A percentile compares a stretch with the other conserved stretches of the same genome.
phyloP scores from a whole-genome alignment of 2,888 invertebrate species.

The Volucella bombylans region DNA sequence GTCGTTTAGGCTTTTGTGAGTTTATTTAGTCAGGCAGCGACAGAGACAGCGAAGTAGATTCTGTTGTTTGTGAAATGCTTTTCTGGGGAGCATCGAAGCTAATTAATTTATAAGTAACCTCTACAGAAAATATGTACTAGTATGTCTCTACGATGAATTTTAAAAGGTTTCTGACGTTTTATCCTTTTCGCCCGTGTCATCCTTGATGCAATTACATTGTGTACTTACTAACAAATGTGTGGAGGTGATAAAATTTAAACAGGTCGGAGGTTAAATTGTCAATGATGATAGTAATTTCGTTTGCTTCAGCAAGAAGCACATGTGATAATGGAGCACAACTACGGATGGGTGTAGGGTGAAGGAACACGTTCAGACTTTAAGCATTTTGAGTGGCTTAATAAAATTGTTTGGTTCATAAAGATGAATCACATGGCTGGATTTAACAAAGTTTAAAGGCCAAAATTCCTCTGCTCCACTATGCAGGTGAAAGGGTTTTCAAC shows the following conservation, averaged over 20 bases:
- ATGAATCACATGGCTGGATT: no score
- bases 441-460: no score
- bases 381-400: no score
- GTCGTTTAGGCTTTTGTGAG: background rate
- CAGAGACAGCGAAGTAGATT: slow-evolving; percentile 30
- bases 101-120: slow-evolving; percentile 60
- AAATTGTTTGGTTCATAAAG: no score
- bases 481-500: no score
- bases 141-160: slow-evolving; percentile 50
- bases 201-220: slow-evolving; percentile 30
- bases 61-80: slow-evolving; percentile 33
- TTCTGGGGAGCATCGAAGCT: slow-evolving; percentile 35
- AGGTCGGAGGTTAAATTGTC: slow-evolving; percentile 10
- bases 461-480: no score
- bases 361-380: background rate
- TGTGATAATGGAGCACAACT: background rate
- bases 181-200: slow-evolving; percentile 10
- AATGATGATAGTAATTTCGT: background rate
- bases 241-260: slow-evolving; percentile 9
- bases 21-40: slow-evolving; percentile 28
- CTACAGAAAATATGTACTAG: slow-evolving; percentile 16
- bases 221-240: background rate
- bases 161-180: slow-evolving; percentile 54
- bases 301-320: background rate
- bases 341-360: background rate